phyloP scores from a whole-genome alignment of 2,888 invertebrate species.

The Acanthosepion pharaonis region DNA sequence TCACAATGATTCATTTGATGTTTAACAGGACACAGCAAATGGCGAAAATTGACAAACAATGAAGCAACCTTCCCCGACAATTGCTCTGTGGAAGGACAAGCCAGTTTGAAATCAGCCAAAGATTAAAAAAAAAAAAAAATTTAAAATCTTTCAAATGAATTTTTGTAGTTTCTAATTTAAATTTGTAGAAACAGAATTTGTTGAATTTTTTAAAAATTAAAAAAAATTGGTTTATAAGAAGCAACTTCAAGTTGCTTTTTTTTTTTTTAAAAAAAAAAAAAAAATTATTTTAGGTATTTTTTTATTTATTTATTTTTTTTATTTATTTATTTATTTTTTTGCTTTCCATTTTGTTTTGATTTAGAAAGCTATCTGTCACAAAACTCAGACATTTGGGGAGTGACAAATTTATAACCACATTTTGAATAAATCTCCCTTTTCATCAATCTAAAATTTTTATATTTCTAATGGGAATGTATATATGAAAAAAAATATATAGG shows the following conservation, averaged over 20 bases:
- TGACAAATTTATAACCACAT: conserved; percentile 33
- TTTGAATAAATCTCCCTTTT: neutral
- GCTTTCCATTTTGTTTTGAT: neutral
- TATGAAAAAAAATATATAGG: neutral
- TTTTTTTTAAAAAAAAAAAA: neutral
- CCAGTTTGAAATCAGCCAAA: conserved; percentile 20
- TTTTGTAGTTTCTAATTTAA: conserved; percentile 22
- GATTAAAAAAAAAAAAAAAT: neutral
- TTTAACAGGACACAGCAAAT: neutral
- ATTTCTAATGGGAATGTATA: neutral
- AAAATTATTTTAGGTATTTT: neutral
- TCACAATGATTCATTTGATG: neutral
- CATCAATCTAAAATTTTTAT: neutral
- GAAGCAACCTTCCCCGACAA: neutral
- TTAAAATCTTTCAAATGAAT: neutral
- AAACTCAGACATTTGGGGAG: conserved; percentile 7
- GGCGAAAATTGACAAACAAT: conserved; percentile 8
- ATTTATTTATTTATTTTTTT: neutral
- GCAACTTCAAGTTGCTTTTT: neutral
- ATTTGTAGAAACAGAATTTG: neutral
- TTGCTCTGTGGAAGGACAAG: neutral
- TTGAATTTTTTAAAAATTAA: neutral
- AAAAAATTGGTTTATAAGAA: neutral
- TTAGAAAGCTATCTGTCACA: neutral
- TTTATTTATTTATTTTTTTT: neutral